Conservation (phyloP, 2,797 vertebrate genomes). For the Sarcoramphus papa region DNA sequence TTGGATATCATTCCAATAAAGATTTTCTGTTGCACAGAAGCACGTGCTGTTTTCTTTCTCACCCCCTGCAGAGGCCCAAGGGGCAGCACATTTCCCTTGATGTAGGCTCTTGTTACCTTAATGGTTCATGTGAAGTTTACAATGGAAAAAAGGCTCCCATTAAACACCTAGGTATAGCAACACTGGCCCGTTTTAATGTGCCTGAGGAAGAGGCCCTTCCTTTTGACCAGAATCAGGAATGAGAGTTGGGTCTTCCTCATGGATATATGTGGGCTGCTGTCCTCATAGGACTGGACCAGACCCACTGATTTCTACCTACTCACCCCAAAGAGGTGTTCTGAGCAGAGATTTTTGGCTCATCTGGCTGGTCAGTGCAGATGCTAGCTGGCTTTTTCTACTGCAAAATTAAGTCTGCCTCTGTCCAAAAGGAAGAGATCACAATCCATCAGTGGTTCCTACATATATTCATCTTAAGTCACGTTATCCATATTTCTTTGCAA, state of each 20-base stretch:
- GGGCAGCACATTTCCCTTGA: neutral
- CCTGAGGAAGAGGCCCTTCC: neutral
- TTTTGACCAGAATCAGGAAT: neutral
- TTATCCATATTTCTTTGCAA: neutral
- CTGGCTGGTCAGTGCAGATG: neutral
- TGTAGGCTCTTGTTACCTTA: neutral
- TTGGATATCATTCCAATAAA: conserved; percentile 55
- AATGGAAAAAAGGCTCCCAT: neutral
- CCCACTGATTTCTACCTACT: neutral
- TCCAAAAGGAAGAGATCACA: neutral
- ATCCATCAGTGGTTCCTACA: neutral
- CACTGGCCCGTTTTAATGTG: neutral
- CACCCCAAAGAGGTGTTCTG: neutral
- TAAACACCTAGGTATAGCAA: neutral
- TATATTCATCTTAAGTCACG: neutral
- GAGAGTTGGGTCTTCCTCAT: neutral
- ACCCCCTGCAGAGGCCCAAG: neutral
- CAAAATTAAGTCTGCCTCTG: neutral
- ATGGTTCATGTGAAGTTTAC: neutral
- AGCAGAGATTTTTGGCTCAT: neutral
- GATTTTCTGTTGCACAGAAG: conserved; percentile 53
- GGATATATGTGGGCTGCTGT: neutral
- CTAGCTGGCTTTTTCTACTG: neutral
- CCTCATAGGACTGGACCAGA: neutral
- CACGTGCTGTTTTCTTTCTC: neutral